Base-by-base conservation (phyloP, 2,113 vertebrate genomes). In the Gracilinanus agilis region DNA sequence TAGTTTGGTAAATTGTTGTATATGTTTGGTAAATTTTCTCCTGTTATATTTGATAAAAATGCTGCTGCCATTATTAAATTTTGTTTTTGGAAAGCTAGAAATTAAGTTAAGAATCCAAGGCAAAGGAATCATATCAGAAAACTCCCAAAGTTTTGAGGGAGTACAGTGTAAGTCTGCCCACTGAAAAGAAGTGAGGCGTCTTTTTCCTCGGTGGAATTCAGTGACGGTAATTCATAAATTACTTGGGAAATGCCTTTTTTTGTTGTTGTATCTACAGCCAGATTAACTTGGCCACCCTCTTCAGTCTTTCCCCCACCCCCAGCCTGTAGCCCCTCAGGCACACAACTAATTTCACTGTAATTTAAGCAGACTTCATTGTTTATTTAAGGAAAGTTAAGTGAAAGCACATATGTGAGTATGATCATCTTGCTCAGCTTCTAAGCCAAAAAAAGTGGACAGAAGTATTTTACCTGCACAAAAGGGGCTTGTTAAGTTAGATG, bases 331-430 rank as follows among this genome's bases (percentile, higher is more conserved):
- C 25, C 88, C n/a, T 88, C 34, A 44, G 91, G 49, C 54, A 4
- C n/a, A 56, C 90, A 92, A 54, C 40, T 53, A 90, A 95, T 90
- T 94, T 94, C 44, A 10, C 53, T 90, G 44, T 89, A 90, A 95
- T 94, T 92, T 75, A 92, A 96, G 54, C 44, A 91, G 53, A 89
- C 56, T 53, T 55, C 34, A 44, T 54, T 19, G 67, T 61, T n/a
- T 88, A 93, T 92, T 91, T 55, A 56, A 89, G 91, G 88, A 88
- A 91, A 92, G 53, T 90, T 54, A 89, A 94, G 54, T 83, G 75
- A 88, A 91, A 92, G 34, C 90, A 92, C 55, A n/a, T 23, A 92
- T 91, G 90, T 55, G 56, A 24, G 5, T 24, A 90, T 49, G 92
- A 92, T 90, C 56, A 88, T 91, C 90, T 91, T 55, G 54, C 44